phyloP scores from a whole-genome alignment of 2,797 vertebrate species.

The Pteronotus mesoamericanus region DNA sequence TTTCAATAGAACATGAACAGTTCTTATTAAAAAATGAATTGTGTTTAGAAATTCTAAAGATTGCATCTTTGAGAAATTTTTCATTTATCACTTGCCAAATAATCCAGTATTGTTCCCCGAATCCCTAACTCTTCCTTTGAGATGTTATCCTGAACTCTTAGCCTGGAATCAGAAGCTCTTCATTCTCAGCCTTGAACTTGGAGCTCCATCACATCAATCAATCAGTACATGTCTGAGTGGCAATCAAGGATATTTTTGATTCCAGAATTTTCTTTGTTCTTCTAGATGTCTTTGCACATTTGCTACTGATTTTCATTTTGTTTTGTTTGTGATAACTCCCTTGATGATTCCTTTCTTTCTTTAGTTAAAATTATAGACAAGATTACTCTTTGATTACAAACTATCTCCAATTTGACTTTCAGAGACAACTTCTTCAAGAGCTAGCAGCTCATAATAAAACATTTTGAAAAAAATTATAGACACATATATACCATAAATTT shows the following conservation, averaged over 20 bases:
- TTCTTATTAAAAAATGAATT: slow-evolving; percentile 10
- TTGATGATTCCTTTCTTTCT: neutral
- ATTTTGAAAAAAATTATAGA: neutral
- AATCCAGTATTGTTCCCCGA: neutral
- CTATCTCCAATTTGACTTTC: neutral
- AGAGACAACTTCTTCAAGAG: slow-evolving; percentile 7
- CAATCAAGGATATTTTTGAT: neutral
- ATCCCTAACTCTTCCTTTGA: neutral
- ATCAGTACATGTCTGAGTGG: neutral
- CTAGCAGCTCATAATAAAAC: neutral
- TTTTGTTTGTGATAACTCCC: neutral
- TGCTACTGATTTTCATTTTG: slow-evolving; percentile 20
- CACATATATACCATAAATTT: neutral
- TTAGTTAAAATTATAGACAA: slow-evolving; percentile 3
- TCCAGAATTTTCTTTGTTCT: slow-evolving; percentile 20
- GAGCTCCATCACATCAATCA: neutral
- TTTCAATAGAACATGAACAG: slow-evolving; percentile 19
- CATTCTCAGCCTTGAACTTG: neutral
- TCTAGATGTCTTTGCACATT: neutral
- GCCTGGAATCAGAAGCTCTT: neutral
- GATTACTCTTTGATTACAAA: slow-evolving; percentile 1
- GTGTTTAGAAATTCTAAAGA: slow-evolving; percentile 37
- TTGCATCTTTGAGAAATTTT: slow-evolving; percentile 13
- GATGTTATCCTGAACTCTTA: neutral
- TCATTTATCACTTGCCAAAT: neutral